A percentile compares a stretch with the other conserved stretches of the same genome.
Conservation (phyloP, 2,113 vertebrate genomes). For the Leptobrachium leishanense region DNA sequence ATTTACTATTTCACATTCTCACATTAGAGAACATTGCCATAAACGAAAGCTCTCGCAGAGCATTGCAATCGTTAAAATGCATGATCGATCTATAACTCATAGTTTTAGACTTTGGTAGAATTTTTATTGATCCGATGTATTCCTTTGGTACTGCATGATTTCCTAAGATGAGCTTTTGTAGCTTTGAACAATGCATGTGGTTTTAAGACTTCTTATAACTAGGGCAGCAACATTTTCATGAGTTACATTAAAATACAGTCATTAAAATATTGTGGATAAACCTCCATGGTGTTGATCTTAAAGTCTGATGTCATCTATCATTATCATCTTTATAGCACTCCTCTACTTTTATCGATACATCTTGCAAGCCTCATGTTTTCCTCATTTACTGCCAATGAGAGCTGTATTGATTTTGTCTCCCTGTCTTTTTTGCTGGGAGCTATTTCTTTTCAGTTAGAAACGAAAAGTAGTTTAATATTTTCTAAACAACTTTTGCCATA, state of each 20-base stretch:
- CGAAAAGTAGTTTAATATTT: not conserved
- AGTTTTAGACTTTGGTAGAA: slow-evolving; percentile 9
- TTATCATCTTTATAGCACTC: slow-evolving; percentile 11
- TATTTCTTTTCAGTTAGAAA: slow-evolving; percentile 14
- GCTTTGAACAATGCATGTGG: not conserved
- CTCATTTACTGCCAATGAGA: slow-evolving; percentile 19
- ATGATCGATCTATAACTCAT: slow-evolving; percentile 35
- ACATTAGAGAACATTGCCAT: not conserved
- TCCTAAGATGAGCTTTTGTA: not conserved
- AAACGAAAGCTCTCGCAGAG: not conserved
- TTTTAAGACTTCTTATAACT: slow-evolving; percentile 1
- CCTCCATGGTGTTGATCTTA: not conserved
- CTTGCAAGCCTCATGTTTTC: not conserved
- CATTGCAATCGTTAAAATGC: slow-evolving; percentile 20
- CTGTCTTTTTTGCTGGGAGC: not conserved
- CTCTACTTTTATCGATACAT: slow-evolving; percentile 12
- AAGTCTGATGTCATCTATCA: slow-evolving; percentile 14
- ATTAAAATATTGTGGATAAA: not conserved
- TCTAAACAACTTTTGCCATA: not conserved
- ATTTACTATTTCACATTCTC: too few species aligned
- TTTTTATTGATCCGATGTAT: slow-evolving; percentile 30
- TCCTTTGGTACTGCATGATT: slow-evolving; percentile 29
- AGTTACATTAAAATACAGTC: not conserved
- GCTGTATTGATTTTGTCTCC: slow-evolving; percentile 22
- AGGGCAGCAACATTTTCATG: not conserved